Base-by-base conservation (phyloP, 1,140 invertebrate species). In the Centruroides sculpturatus region DNA sequence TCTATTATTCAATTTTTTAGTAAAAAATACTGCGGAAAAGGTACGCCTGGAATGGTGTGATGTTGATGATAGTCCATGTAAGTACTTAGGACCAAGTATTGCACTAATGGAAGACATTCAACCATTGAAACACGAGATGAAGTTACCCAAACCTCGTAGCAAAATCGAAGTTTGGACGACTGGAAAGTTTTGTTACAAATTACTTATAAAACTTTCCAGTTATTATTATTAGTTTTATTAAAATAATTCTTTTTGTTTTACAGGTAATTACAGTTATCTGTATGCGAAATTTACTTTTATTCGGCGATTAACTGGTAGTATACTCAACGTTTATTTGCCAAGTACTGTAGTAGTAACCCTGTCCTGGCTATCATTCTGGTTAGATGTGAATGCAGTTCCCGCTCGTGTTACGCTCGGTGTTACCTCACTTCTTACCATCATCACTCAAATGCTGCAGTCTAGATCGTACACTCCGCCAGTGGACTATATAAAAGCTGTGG, bases 311-410 rank as follows among this genome's bases (percentile, higher is more conserved):
- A 64, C 57, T 4, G 63, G 56, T 23, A 64, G 60, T 36, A 35
- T 64, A 4, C 13, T 64, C 3, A 62, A 59, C n/a, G 58, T 56
- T 0, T 64, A 62, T 48, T 35, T 59, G 10, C 63, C 63, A 4
- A 63, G 52, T n/a, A 59, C 53, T 3, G 46, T 64, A 46, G 59
- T 64, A 10, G 63, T 64, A 5, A 49, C 52, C 9, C 55, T 64
- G 52, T 59, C 49, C 34, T 62, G 56, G 66, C 71, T 74, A 13
- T 70, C 69, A 35, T 73, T 73, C 57, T 73, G 72, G 72, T 56
- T 73, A 4, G 68, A 73, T 58, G 69, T 73, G 49, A 71, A 74
- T 36, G 64, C 67, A 6, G 71, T 71, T 2, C 72, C 72, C 0
- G 72, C 72, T 4, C 62, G 72, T 34, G 70, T 74, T 4, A 68